Evolutionary conservation across 2,888 invertebrate genomes (phyloP), one percentile per base, ranked within the genome.

Genomic region (Drosophila trichaetosa): DNA sequence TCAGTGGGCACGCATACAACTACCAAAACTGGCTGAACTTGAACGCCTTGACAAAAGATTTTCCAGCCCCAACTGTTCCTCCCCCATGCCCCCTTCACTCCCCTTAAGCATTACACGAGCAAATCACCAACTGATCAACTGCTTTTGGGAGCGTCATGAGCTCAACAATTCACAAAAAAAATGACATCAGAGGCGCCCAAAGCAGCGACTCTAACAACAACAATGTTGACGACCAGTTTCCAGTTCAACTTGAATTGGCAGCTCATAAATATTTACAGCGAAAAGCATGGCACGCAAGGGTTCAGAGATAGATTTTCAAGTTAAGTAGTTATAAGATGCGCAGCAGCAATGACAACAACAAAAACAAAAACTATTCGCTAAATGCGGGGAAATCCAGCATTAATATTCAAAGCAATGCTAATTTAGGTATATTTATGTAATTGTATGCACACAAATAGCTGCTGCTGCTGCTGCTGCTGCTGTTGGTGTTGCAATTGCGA

Each of bases 211-310:
- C 24, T 40, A 38, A 21, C 16, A 31, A 49, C 54, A 38, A 27
- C 27, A 48, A 49, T 21, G 11, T 31, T 38, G 53, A 31, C 69
- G 65, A 66, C 68, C 63, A 69, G 78, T 69, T 80, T 51, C 67
- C 81, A 70, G 85, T 90, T 90, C 83, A 85, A 90, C 88, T 90
- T 90, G 90, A 82, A 86, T 68, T 73, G 73, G 65, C 88, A 79
- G 74, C 72, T 87, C 65, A 83, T 85, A 89, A 89, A 87, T 89
- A 87, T 87, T 87, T 82, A 89, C 90, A 76, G 29, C 21, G 53
- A 56, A 68, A 86, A 67, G 63, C 64, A 51, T 18, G 62, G 42
- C 62, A 68, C 62, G 63, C 52, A 54, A 57, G 34, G 65, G 56
- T 53, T 70, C 36, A 57, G 64, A 85, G 82, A 78, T 65, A 53